Conservation (phyloP, 1,140 invertebrate genomes). For the Atta cephalotes region DNA sequence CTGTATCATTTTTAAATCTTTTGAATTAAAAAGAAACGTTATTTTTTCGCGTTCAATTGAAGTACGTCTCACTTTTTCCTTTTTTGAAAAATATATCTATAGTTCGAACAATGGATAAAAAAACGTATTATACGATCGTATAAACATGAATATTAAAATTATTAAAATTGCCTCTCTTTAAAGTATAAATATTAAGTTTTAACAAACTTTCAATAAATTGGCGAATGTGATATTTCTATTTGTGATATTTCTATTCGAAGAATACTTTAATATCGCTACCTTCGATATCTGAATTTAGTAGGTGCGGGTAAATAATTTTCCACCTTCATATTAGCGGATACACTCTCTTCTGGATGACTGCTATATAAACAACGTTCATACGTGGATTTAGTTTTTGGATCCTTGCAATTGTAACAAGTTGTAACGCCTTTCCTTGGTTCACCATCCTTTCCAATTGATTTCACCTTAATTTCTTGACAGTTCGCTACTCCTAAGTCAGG, state of each 20-base stretch:
- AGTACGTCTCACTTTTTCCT: not conserved
- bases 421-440: constrained; percentile 79
- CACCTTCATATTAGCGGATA: constrained; percentile 85
- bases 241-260: not conserved
- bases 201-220: not conserved
- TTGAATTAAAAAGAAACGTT: no score
- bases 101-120: no score
- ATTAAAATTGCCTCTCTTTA: not conserved
- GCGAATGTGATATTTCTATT: not conserved
- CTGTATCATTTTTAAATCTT: not conserved
- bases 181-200: not conserved
- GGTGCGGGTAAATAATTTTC: constrained; percentile 30
- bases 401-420: constrained; percentile 88
- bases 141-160: not conserved
- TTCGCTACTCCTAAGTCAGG: constrained; percentile 73
- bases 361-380: constrained; percentile 91
- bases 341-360: constrained; percentile 88
- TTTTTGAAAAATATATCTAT: no score
- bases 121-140: not conserved
- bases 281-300: constrained; percentile 14
- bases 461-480: constrained; percentile 74
- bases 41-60: not conserved
- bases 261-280: constrained; percentile 13
- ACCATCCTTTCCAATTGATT: not conserved
- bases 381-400: constrained; percentile 90